Base-by-base conservation (phyloP, 2,797 vertebrate genomes). In the Remorina albescens region DNA sequence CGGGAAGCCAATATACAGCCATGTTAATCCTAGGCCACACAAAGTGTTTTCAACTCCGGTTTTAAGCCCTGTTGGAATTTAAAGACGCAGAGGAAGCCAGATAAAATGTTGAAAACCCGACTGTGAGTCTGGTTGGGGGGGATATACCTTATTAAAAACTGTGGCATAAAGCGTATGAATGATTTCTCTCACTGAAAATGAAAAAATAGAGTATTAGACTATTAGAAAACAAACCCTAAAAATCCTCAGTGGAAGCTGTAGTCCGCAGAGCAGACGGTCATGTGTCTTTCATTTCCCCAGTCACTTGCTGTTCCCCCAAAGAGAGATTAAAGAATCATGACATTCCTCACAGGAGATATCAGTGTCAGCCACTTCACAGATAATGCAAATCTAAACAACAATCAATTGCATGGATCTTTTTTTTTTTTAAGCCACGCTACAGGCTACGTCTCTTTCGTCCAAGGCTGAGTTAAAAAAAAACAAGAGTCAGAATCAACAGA, bases 251-350 rank as follows among this genome's bases (percentile, higher is more conserved):
- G n/a, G n/a, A n/a, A n/a, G n/a, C n/a, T n/a, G n/a, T n/a, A n/a
- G n/a, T n/a, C n/a, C n/a, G n/a, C n/a, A n/a, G n/a, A n/a, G 49
- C 66, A 76, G 84, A 76, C 60, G 39, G 66, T 76, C 72, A 76
- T 75, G 78, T 81, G 78, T 84, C 76, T 80, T 77, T 86, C 79
- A 80, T 80, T 82, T 78, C 79, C 75, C 71, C 47, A 1, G 71
- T 70, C 74, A 67, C 69, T 54, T 81, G 58, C 70, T 79, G 66
- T 79, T 58, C 63, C 58, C 42, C 32, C 41, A 34, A 65, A 75
- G 67, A 71, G 60, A 76, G 71, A 78, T 76, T 82, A 77, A 74
- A 69, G 81, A 69, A 78, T 56, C 57, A 51, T 80, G 64, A 71
- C 75, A 75, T 89, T 86, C 81, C 83, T 86, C 62, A 4, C 56